A percentile compares a stretch with the other conserved stretches of the same genome.
These are phyloP conservation scores for Dicrostonyx torquatus DNA, from an alignment of 2,797 vertebrate genomes.

Conservation along the genomic window DNA sequence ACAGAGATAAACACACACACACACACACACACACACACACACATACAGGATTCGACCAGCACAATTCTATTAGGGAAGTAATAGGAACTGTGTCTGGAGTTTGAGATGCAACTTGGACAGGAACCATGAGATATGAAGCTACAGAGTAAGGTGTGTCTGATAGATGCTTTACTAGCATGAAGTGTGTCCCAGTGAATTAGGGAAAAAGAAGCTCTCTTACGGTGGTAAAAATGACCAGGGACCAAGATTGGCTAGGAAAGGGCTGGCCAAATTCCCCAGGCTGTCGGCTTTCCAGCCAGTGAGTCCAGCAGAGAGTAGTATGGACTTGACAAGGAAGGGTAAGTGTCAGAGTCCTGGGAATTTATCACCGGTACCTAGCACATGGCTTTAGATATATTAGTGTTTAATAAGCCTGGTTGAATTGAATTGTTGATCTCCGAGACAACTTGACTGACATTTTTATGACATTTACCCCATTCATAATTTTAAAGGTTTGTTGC, in stretches of 20 bases:
- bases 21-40: neutral
- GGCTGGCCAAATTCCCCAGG: neutral
- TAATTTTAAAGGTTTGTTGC: conserved; percentile 34
- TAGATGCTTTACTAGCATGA: accelerated
- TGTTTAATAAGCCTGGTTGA: neutral
- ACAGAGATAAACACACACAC: neutral
- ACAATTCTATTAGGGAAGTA: neutral
- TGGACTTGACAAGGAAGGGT: accelerated
- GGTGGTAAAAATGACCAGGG: neutral
- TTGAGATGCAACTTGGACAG: too few species aligned
- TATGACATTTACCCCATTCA: neutral
- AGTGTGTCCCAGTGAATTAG: neutral
- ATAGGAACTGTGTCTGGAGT: neutral
- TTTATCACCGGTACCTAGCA: neutral
- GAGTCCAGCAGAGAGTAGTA: neutral
- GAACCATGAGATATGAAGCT: neutral
- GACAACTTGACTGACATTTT: conserved; percentile 55
- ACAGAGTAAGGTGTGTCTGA: neutral
- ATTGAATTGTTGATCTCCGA: neutral
- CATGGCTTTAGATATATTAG: neutral
- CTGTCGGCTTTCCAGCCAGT: accelerated
- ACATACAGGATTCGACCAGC: neutral
- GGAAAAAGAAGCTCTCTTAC: neutral
- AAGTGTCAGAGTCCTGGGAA: accelerated
- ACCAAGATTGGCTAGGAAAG: neutral